A percentile compares a stretch with the other conserved stretches of the same genome.
phyloP scores from a whole-genome alignment of 2,797 vertebrate genomes.

The Leptoclinus maculatus region DNA sequence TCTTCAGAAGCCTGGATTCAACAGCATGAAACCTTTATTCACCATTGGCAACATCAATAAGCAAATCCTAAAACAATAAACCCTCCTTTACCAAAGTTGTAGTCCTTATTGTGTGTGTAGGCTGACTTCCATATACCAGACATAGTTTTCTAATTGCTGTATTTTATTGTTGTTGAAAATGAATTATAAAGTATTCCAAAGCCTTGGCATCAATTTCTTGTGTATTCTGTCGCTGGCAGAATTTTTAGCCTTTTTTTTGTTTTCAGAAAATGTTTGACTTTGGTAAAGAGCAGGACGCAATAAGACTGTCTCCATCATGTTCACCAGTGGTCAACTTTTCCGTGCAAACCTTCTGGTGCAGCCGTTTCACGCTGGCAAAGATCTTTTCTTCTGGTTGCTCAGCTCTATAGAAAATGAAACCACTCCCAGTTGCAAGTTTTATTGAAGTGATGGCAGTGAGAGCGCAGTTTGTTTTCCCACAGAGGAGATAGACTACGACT shows the following conservation, averaged over 20 bases:
- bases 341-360: conserved; percentile 35
- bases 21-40: background rate
- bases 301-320: conserved; percentile 28
- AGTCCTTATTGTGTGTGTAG: background rate
- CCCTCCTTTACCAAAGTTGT: background rate
- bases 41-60: background rate
- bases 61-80: background rate
- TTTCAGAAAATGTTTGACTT: conserved; percentile 26
- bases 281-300: conserved; percentile 38
- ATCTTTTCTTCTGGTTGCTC: conserved; percentile 46
- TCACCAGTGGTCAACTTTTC: conserved; percentile 62
- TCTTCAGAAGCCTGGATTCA: background rate
- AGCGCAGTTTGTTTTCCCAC: conserved; percentile 28
- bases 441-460: conserved; percentile 36
- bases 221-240: background rate
- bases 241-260: background rate
- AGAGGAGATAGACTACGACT: background rate
- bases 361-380: conserved; percentile 28
- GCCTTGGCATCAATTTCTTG: background rate
- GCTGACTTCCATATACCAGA: background rate
- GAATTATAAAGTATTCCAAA: conserved; percentile 12
- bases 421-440: conserved; percentile 34
- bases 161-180: conserved; percentile 4
- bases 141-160: conserved; percentile 10
- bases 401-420: conserved; percentile 39